Conservation (phyloP, 2,113 vertebrate genomes). For the Montifringilla adamsi region DNA sequence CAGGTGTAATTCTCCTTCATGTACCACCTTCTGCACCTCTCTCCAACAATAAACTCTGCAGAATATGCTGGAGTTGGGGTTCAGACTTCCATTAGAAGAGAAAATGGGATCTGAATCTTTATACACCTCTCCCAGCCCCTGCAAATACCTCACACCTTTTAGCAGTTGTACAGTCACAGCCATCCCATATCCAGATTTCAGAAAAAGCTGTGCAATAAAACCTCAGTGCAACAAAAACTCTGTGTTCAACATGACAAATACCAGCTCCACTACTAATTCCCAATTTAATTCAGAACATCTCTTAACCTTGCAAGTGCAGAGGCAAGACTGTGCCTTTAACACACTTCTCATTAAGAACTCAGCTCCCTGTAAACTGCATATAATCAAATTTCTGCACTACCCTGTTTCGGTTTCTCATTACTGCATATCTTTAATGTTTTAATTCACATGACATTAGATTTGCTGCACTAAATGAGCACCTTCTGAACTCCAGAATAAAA, state of each 20-base stretch:
- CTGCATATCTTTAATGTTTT: constrained; percentile 44
- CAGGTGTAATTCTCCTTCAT: neutral
- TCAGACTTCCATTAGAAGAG: neutral
- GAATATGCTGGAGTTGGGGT: neutral
- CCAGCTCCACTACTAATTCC: neutral
- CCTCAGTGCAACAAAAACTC: neutral
- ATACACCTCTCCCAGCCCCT: neutral
- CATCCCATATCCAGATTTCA: neutral
- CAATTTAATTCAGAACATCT: neutral
- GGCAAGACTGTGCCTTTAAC: neutral
- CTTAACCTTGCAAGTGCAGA: neutral
- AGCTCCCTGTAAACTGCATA: neutral
- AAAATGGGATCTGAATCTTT: neutral
- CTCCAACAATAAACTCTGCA: neutral
- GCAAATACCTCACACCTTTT: neutral
- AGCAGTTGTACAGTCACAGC: neutral
- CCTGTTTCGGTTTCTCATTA: constrained; percentile 37
- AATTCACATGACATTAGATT: constrained; percentile 46
- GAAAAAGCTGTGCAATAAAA: neutral
- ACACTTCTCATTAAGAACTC: neutral
- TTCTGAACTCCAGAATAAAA: constrained; percentile 55
- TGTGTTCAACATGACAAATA: neutral
- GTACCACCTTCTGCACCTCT: neutral
- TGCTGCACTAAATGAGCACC: constrained; percentile 22
- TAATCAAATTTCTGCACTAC: constrained; percentile 33